Evolutionary conservation across 1,140 invertebrate species (phyloP).

Genomic region (Microplitis demolitor): DNA sequence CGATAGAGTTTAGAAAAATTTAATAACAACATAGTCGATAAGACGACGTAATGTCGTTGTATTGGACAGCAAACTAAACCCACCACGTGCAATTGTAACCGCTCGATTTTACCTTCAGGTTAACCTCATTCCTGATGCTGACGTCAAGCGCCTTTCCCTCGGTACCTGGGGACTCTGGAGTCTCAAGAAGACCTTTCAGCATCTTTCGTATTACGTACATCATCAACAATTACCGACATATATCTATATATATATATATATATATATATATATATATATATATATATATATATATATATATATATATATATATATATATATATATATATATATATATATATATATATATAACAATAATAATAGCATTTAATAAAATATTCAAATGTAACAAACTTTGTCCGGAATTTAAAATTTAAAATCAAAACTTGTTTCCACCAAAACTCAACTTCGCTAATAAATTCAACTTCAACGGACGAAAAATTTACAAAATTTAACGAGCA

Average conservation of each 20-base stretch:
- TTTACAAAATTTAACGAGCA: too few relatives aligned
- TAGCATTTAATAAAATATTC: too few relatives aligned
- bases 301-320: conserved; percentile 39
- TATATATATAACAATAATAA: conserved; percentile 29
- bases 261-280: conserved; percentile 44
- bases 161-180: background rate
- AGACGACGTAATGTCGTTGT: background rate
- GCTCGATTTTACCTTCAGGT: conserved; percentile 44
- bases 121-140: conserved; percentile 55
- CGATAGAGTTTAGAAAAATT: too few relatives aligned
- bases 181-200: conserved; percentile 43
- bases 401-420: too few relatives aligned
- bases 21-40: too few relatives aligned
- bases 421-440: too few relatives aligned
- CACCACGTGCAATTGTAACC: conserved; percentile 27
- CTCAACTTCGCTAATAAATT: too few relatives aligned
- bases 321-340: conserved; percentile 40
- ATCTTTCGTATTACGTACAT: conserved; percentile 35
- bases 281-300: conserved; percentile 38
- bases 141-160: conserved; percentile 58
- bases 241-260: conserved; percentile 40
- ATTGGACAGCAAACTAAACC: conserved; percentile 4
- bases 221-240: background rate
- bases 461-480: too few relatives aligned
- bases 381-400: too few relatives aligned